Evolutionary conservation across 1,140 invertebrate species (phyloP), one percentile per base, ranked within the genome.

Genomic region (Formica selysi): DNA sequence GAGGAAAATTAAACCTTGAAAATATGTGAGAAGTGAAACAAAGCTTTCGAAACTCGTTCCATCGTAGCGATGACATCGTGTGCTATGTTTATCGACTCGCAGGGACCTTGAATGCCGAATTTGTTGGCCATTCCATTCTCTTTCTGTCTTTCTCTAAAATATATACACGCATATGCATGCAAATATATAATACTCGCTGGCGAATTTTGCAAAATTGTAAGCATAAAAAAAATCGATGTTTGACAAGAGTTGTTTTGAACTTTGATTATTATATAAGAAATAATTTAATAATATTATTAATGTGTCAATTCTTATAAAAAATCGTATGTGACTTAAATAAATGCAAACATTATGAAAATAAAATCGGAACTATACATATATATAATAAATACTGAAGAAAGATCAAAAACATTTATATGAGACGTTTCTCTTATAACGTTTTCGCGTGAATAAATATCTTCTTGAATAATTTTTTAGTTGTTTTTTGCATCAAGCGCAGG

Each of bases 361-460:
- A 48, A 13, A 48, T 48, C 44, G 13, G 13, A 48, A 48, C 1
- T 44, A 48, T 13, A 48, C 3, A 44, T 57, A 6, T 38, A 57
- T 59, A 44, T 44, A 3, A 11, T 32, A 44, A 44, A 68, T 68
- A 67, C 10, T 41, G 2, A 2, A 44, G n/a, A 11, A 26, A 68
- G 65, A 41, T 67, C 2, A 19, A 44, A 48, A 48, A 16, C n/a
- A 68, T 38, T 67, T 2, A 29, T 36, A 54, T 13, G 13, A 54
- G 2, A 71, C 1, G 0, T 13, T 71, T 54, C 1, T 54, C 0
- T 73, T 73, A n/a, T 51, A 32, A 71, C 1, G 1, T 71, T 71
- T 71, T 71, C 22, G 32, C 22, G 32, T 71, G 7, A 54, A 54
- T 73, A 73, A 73, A 22, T 73, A 32, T n/a, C 3, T 71, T 71